Conservation (phyloP, 2,797 vertebrate species). For the Craterocephalus amniculus region DNA sequence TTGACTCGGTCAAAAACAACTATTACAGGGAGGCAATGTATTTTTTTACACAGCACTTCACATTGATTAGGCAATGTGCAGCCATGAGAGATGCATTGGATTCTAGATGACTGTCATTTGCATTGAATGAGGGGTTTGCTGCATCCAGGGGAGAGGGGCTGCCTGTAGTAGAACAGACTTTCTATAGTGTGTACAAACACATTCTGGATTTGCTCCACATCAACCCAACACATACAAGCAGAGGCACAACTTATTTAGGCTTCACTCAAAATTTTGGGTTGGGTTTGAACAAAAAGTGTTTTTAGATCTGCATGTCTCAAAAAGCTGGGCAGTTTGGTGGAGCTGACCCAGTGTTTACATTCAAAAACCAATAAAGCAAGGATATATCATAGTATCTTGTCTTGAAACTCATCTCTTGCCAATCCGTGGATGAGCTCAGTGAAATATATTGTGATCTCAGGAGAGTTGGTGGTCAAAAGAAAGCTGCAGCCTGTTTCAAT, state of each 20-base stretch:
- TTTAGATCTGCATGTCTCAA: not conserved
- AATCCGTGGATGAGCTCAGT: slow-evolving; percentile 61
- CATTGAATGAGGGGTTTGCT: slow-evolving; percentile 96
- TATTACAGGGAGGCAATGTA: slow-evolving; percentile 96
- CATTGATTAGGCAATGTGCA: slow-evolving; percentile 99
- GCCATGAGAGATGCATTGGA: slow-evolving; percentile 92
- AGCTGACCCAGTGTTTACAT: slow-evolving; percentile 14
- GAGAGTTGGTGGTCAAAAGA: slow-evolving; percentile 59
- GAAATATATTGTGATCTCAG: slow-evolving; percentile 60
- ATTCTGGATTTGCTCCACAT: slow-evolving; percentile 6
- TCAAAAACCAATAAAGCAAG: slow-evolving; percentile 21
- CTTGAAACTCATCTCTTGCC: slow-evolving; percentile 49
- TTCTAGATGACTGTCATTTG: slow-evolving; percentile 99
- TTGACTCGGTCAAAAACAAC: slow-evolving; percentile 99
- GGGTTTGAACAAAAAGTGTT: slow-evolving; percentile 8
- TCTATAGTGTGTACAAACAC: slow-evolving; percentile 45
- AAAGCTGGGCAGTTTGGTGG: not conserved
- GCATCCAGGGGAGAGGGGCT: slow-evolving; percentile 79
- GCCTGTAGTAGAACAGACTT: slow-evolving; percentile 70
- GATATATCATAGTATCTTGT: slow-evolving; percentile 33
- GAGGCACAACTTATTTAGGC: slow-evolving; percentile 21
- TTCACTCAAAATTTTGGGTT: slow-evolving; percentile 13
- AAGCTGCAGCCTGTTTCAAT: slow-evolving; percentile 64
- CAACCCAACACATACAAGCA: not conserved
- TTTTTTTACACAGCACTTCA: slow-evolving; percentile 99